These are phyloP conservation scores for Bruchidius siliquastri DNA, from an alignment of 2,888 invertebrate species.

Conservation along the genomic window DNA sequence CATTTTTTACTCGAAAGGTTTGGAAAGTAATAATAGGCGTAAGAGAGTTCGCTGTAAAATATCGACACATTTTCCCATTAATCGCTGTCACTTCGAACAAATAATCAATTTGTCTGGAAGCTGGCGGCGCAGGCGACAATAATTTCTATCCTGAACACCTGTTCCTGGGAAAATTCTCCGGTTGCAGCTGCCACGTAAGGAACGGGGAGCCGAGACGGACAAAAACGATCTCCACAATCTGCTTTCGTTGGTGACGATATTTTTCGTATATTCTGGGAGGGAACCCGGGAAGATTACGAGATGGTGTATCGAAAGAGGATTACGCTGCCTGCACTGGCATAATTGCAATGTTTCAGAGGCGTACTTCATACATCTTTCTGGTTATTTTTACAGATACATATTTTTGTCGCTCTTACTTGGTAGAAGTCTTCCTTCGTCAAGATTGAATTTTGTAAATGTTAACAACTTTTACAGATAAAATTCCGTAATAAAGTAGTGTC, in stretches of 20 bases:
- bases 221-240: not conserved
- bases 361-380: too few species aligned
- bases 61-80: not conserved
- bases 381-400: too few species aligned
- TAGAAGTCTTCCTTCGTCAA: too few species aligned
- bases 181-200: not conserved
- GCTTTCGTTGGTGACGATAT: not conserved
- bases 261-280: not conserved
- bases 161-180: not conserved
- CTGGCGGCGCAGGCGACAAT: not conserved
- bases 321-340: not conserved
- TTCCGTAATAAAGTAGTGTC: too few species aligned
- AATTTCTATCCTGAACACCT: not conserved
- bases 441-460: too few species aligned
- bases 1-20: too few species aligned
- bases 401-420: too few species aligned
- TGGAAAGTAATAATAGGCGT: not conserved
- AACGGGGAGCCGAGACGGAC: not conserved
- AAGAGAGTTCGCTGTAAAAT: not conserved
- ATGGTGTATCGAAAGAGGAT: not conserved
- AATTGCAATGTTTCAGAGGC: not conserved
- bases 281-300: not conserved
- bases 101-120: not conserved
- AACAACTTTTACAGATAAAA: too few species aligned
- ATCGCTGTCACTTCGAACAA: not conserved